phyloP scores from a whole-genome alignment of 92 coral and sea anemone species.

The Parazoanthus darwini region DNA sequence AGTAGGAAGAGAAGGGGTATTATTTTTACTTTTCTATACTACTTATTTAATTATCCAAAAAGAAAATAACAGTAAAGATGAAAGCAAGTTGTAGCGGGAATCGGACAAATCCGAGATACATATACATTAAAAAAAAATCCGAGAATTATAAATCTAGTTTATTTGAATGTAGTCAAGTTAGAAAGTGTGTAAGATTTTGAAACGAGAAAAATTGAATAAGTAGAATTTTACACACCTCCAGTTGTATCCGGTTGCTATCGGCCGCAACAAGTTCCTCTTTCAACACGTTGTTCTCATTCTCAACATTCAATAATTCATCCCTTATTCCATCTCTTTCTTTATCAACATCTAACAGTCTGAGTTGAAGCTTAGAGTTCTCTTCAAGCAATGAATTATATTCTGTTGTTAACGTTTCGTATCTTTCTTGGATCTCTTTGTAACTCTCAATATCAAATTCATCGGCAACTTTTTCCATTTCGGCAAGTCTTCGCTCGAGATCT shows the following conservation, averaged over 20 bases:
- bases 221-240: conserved; percentile 21
- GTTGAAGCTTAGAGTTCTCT: conserved; percentile 41
- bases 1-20: background rate
- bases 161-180: too few species aligned
- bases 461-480: background rate
- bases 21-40: background rate
- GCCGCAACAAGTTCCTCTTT: conserved; percentile 31
- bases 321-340: conserved; percentile 27
- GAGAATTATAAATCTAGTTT: too few species aligned
- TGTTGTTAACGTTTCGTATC: conserved; percentile 52
- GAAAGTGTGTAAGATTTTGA: too few species aligned
- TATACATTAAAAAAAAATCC: too few species aligned
- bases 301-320: background rate
- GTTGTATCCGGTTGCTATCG: conserved; percentile 40
- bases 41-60: too few species aligned
- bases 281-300: conserved; percentile 12
- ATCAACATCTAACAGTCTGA: conserved; percentile 19
- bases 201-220: too few species aligned
- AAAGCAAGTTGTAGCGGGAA: background rate
- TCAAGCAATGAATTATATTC: conserved; percentile 51
- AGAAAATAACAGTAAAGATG: background rate
- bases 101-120: background rate
- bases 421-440: conserved; percentile 57
- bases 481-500: conserved; percentile 25
- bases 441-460: conserved; percentile 45